phyloP scores from a whole-genome alignment of 2,888 invertebrate genomes.

The Morpho deidamia region DNA sequence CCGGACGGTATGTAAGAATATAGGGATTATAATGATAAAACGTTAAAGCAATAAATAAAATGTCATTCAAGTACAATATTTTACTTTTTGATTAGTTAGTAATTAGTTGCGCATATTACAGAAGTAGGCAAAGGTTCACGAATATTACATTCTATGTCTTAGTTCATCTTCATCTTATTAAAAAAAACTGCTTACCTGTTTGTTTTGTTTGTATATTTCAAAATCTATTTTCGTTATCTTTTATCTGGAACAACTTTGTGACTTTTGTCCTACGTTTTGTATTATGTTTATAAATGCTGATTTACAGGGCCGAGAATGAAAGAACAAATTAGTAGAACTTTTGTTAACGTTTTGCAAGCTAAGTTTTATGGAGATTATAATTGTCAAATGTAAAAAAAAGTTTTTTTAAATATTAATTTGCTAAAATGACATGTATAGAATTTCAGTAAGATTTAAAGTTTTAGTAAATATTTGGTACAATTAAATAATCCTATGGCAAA shows the following conservation, averaged over 20 bases:
- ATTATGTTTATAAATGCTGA: slow-evolving; percentile 26
- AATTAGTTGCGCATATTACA: slow-evolving; percentile 14
- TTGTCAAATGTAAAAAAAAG: slow-evolving; percentile 29
- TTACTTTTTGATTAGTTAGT: slow-evolving; percentile 28
- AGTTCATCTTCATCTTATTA: background rate
- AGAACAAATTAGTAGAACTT: slow-evolving; percentile 50
- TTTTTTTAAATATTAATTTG: slow-evolving; percentile 30
- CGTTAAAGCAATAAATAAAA: slow-evolving; percentile 30
- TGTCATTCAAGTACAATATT: slow-evolving; percentile 65
- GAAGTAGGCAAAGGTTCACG: slow-evolving; percentile 15
- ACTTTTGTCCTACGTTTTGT: slow-evolving; percentile 16
- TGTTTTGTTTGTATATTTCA: slow-evolving; percentile 12
- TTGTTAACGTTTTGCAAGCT: slow-evolving; percentile 37
- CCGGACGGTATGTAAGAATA: slow-evolving; percentile 37
- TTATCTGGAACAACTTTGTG: slow-evolving; percentile 10
- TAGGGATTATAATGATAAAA: slow-evolving; percentile 27
- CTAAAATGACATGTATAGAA: slow-evolving; percentile 30
- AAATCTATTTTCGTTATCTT: slow-evolving; percentile 9
- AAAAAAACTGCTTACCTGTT: slow-evolving; percentile 5
- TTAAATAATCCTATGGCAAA: slow-evolving; percentile 47
- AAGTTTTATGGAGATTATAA: slow-evolving; percentile 40
- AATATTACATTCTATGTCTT: slow-evolving; percentile 5
- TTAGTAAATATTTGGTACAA: slow-evolving; percentile 55
- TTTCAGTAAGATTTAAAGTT: slow-evolving; percentile 23
- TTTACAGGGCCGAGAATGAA: slow-evolving; percentile 32